A percentile compares a stretch with the other conserved stretches of the same genome.
Evolutionary conservation across 1,140 invertebrate genomes (phyloP).

Genomic region (Dinoponera quadriceps): DNA sequence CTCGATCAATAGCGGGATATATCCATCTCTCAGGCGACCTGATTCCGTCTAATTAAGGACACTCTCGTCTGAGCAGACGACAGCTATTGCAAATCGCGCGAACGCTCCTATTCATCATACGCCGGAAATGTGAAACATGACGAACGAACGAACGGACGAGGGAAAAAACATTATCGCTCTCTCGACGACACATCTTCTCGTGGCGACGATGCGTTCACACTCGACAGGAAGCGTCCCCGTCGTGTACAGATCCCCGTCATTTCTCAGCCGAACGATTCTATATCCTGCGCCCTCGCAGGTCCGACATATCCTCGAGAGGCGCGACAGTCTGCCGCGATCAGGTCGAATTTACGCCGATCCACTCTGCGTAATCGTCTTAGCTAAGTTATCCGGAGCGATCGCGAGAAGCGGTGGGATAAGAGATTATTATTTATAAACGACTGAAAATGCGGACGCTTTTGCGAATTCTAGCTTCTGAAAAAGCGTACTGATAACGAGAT

Average conservation of each 20-base stretch:
- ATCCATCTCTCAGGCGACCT: constrained; percentile 25
- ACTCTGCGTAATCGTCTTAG: background rate
- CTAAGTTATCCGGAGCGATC: background rate
- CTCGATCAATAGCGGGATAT: constrained; percentile 36
- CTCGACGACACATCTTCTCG: background rate
- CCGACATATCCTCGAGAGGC: constrained; percentile 10
- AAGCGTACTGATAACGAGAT: no score
- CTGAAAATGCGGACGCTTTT: background rate
- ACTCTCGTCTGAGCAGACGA: constrained; percentile 28
- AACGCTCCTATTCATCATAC: constrained; percentile 35
- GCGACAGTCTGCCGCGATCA: background rate
- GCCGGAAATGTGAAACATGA: constrained; percentile 35
- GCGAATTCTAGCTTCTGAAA: no score
- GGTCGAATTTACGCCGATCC: constrained; percentile 13
- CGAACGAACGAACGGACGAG: background rate
- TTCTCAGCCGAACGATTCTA: background rate
- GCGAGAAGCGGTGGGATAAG: background rate
- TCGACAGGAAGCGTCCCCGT: background rate
- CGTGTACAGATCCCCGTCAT: background rate
- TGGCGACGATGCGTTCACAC: background rate
- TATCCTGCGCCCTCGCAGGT: background rate
- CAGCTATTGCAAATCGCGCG: constrained; percentile 47
- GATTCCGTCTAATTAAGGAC: constrained; percentile 46
- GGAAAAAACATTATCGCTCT: constrained; percentile 22
- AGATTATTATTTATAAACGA: background rate